Base-by-base conservation (phyloP, 2,888 invertebrate genomes). In the Limnephilus auricula region DNA sequence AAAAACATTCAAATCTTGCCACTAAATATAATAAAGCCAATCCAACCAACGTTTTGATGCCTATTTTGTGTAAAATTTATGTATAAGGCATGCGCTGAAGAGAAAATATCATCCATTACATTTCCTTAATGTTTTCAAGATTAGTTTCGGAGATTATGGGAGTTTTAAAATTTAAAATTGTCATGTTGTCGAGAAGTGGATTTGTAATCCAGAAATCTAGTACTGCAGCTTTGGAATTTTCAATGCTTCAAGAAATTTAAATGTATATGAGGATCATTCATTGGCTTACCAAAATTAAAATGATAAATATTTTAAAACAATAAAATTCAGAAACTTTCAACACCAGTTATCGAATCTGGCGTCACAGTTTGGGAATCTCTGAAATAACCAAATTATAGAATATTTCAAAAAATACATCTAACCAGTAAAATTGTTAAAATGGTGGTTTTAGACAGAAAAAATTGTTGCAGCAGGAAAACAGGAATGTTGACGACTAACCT, bases 401-500 rank as follows among this genome's bases (percentile, higher is more conserved):
- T 15, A 18, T 50, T 50, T 15, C 25, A 65, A 65, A 65, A 2
- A 65, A 65, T 65, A n/a, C 25, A 25, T 65, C 9, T 65, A 25
- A 25, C 25, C 50, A 13, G 50, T 50, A 50, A 50, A 50, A 50
- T 6, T 25, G 25, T 65, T 65, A 65, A 65, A 65, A 6, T 18
- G 10, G 13, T 45, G 45, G 13, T 45, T 4, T 50, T 50, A 50
- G 25, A 13, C 5, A 50, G 5, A 65, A 25, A 40, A 40, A 40
- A 37, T 65, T 25, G 25, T 0, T 25, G 0, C 18, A 50, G 18
- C 50, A 50, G 4, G 50, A 50, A 65, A 65, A 65, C 6, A n/a
- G 65, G 1, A 65, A n/a, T 40, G 0, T 65, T 65, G 25, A 3
- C 65, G 31, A 34, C 78, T 90, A 10, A 92, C 92, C 92, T 91